Base-by-base conservation (phyloP, 2,888 invertebrate genomes). In the Himalopsyche tibetana region DNA sequence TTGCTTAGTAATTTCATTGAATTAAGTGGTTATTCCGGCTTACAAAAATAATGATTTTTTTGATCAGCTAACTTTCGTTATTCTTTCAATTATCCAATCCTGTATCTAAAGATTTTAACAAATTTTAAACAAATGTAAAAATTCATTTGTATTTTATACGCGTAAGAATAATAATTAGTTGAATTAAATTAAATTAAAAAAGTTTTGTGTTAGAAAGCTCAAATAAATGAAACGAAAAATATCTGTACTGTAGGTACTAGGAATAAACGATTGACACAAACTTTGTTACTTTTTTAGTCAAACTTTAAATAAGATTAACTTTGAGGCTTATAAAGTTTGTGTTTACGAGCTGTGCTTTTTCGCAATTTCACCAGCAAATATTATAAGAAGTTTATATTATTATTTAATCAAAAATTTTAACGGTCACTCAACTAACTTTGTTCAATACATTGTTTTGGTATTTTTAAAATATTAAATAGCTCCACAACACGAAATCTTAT, bases 231-330 rank as follows among this genome's bases (percentile, higher is more conserved):
- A 56, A n/a, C n/a, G 56, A 56, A 56, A 56, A 56, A 17, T 17
- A 56, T 17, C 56, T 56, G 17, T n/a, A 56, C 8, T 63, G 28
- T 28, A 19, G 63, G 2, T 9, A 45, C 40, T 45, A 45, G 9
- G 45, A 63, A 63, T 63, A 63, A 63, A 8, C 63, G 19, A 63
- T 63, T 63, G 19, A 63, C 56, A 56, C n/a, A 56, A 63, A 63
- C 63, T 19, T 63, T 28, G 8, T 63, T 63, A 19, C 19, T 56
- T 63, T 63, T 63, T 63, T 63, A 19, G 63, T 28, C 3, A 63
- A 63, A 63, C 63, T 63, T 63, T 63, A 63, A 56, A 56, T 56
- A 56, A 56, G 56, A 56, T 63, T 63, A 9, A 19, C 63, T 63
- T 63, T 63, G 19, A 63, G 63, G 63, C 63, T 63, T 19, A 63